Evolutionary conservation across 2,113 vertebrate genomes (phyloP).

Genomic region (Pedionomus torquatus): DNA sequence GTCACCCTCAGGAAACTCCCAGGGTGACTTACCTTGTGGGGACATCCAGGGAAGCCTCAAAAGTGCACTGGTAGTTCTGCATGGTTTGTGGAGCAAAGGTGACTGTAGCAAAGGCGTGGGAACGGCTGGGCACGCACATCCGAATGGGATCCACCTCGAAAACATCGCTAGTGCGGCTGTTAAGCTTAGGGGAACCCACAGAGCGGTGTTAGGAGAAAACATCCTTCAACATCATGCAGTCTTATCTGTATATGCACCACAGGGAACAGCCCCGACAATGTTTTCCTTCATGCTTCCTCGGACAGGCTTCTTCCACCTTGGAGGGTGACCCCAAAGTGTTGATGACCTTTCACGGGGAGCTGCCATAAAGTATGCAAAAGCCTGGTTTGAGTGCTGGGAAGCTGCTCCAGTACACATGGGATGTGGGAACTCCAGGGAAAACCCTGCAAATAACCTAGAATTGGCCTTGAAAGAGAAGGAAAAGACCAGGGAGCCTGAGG

Average conservation of each 20-base stretch:
- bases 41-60: slow-evolving; percentile 81
- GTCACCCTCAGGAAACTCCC: neutral
- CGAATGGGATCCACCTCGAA: slow-evolving; percentile 79
- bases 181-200: slow-evolving; percentile 46
- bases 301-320: neutral
- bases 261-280: neutral
- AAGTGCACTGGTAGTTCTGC: slow-evolving; percentile 81
- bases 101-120: slow-evolving; percentile 77
- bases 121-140: slow-evolving; percentile 77
- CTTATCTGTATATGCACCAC: neutral
- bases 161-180: slow-evolving; percentile 51
- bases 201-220: neutral
- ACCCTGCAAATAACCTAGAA: neutral
- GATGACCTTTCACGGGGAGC: neutral
- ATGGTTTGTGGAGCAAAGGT: slow-evolving; percentile 82
- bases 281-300: neutral
- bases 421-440: neutral
- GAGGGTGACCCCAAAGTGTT: neutral
- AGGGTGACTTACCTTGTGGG: slow-evolving; percentile 71
- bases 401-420: neutral
- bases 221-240: rapidly evolving
- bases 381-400: neutral
- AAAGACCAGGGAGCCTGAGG: neutral
- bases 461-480: neutral
- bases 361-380: neutral